Conservation (phyloP, 2,888 invertebrate species). For the Tiphia femorata region DNA sequence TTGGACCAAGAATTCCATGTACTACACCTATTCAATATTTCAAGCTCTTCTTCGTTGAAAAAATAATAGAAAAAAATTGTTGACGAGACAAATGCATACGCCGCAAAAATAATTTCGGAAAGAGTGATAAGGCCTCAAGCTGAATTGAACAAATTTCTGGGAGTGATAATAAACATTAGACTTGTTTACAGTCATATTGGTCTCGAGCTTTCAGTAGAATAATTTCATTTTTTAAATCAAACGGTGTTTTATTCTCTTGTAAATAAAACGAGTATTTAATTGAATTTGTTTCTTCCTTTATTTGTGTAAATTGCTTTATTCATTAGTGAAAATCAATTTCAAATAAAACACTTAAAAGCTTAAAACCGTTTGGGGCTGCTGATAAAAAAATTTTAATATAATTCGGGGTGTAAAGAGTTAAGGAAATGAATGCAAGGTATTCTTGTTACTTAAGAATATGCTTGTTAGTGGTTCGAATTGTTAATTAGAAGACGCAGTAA, state of each 20-base stretch:
- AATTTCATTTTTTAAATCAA: background rate
- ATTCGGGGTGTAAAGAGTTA: background rate
- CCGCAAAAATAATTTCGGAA: conserved; percentile 6
- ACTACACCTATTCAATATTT: conserved; percentile 8
- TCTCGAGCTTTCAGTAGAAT: background rate
- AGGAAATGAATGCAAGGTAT: too few relatives aligned
- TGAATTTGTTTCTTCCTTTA: background rate
- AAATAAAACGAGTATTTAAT: background rate
- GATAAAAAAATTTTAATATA: background rate
- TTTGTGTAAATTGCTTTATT: background rate
- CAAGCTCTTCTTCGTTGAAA: conserved; percentile 1
- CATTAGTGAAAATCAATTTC: background rate
- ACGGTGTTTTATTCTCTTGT: too few relatives aligned
- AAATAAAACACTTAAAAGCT: background rate
- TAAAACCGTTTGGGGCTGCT: background rate
- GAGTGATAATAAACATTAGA: background rate
- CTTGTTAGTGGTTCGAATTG: too few relatives aligned
- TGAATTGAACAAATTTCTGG: background rate
- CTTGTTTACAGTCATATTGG: background rate
- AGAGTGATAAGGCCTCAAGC: conserved; percentile 3
- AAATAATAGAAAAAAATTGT: conserved; percentile 3
- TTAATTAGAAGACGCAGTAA: too few relatives aligned
- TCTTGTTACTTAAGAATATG: too few relatives aligned
- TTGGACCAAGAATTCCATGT: conserved; percentile 8
- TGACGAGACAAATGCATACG: conserved; percentile 7